These are phyloP conservation scores for Thecocarcelia acutangulata DNA, from an alignment of 2,888 invertebrate species.

Conservation along the genomic window DNA sequence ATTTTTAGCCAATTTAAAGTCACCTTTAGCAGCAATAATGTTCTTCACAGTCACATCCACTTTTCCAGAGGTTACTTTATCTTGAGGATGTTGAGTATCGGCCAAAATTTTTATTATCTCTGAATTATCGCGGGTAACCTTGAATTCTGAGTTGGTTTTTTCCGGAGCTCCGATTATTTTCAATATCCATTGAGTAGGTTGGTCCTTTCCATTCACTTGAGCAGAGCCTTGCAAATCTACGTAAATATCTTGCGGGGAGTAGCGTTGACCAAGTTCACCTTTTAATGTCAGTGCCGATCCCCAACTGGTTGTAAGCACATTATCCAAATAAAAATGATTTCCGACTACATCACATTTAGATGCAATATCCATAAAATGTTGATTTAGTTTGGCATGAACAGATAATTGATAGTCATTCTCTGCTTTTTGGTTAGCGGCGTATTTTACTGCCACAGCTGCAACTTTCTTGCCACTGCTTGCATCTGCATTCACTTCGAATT, in stretches of 20 bases:
- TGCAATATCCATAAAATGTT: slow-evolving; percentile 75
- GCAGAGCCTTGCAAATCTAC: slow-evolving; percentile 77
- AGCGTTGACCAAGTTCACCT: slow-evolving; percentile 77
- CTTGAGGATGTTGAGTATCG: slow-evolving; percentile 77
- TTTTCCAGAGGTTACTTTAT: slow-evolving; percentile 79
- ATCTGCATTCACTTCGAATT: slow-evolving; percentile 83
- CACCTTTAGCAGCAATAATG: slow-evolving; percentile 84
- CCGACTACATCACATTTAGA: slow-evolving; percentile 78
- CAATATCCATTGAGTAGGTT: slow-evolving; percentile 74
- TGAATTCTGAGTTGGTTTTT: slow-evolving; percentile 80
- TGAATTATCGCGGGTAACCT: slow-evolving; percentile 76
- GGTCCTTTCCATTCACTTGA: slow-evolving; percentile 75
- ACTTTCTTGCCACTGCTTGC: slow-evolving; percentile 84
- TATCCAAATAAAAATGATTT: slow-evolving; percentile 76
- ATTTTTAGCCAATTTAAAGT: slow-evolving; percentile 84
- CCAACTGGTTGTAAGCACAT: slow-evolving; percentile 76
- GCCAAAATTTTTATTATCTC: slow-evolving; percentile 74
- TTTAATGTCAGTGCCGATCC: slow-evolving; percentile 77
- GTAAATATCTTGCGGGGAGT: slow-evolving; percentile 75
- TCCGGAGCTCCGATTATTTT: slow-evolving; percentile 76
- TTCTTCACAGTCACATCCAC: slow-evolving; percentile 85
- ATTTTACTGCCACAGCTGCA: slow-evolving; percentile 82
- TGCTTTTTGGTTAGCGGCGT: slow-evolving; percentile 80
- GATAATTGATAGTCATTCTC: slow-evolving; percentile 83
- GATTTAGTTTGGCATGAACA: slow-evolving; percentile 83